Conservation (phyloP, 2,888 invertebrate species). For the Lasioglossum calceatum region DNA sequence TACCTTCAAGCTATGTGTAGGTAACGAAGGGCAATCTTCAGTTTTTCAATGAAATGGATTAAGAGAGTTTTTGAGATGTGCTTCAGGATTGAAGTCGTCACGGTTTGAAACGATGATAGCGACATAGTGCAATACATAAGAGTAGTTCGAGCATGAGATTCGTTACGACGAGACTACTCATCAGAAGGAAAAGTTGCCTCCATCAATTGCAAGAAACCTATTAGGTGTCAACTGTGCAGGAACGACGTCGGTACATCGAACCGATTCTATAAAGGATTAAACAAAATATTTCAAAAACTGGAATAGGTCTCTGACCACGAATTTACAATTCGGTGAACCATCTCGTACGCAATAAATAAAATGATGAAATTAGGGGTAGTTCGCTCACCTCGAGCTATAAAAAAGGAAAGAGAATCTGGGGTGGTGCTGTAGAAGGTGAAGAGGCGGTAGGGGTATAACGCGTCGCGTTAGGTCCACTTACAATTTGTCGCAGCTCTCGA, state of each 20-base stretch:
- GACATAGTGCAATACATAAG: no score
- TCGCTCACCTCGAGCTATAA: not conserved
- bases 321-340: not conserved
- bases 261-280: no score
- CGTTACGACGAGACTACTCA: no score
- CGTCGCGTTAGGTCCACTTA: conserved; percentile 30
- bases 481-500: conserved; percentile 42
- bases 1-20: not conserved
- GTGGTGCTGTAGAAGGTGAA: not conserved
- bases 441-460: not conserved
- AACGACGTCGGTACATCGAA: no score
- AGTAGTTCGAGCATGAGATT: no score
- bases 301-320: no score
- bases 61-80: not conserved
- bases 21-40: not conserved
- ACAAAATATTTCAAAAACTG: no score
- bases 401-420: not conserved
- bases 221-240: no score
- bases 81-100: no score
- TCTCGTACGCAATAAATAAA: not conserved
- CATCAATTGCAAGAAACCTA: no score
- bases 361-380: not conserved
- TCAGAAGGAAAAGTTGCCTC: no score
- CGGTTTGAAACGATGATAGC: no score
- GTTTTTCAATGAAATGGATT: not conserved